A percentile compares a stretch with the other conserved stretches of the same genome.
Evolutionary conservation across 1,140 invertebrate species (phyloP).

Genomic region (Euborellia annulipes): DNA sequence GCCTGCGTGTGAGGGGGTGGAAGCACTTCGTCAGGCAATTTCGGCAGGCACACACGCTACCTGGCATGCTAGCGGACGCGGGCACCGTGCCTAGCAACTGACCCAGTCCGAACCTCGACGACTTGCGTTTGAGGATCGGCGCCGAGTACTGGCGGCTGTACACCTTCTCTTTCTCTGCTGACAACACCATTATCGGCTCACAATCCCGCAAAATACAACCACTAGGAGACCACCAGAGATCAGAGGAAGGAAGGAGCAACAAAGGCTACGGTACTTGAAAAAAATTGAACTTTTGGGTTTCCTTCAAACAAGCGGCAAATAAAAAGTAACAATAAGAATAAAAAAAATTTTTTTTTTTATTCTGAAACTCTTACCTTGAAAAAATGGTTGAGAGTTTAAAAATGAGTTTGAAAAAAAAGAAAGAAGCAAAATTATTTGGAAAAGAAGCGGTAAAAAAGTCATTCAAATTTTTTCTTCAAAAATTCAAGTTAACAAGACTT

Average conservation of each 20-base stretch:
- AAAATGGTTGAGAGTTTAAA: conserved; percentile 5
- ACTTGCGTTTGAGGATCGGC: conserved; percentile 78
- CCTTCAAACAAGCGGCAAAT: neutral
- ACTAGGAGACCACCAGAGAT: no score
- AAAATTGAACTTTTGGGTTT: neutral
- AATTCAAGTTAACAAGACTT: no score
- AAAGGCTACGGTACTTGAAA: neutral
- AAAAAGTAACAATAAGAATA: no score
- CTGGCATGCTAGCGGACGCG: conserved; percentile 33
- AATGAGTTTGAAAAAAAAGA: conserved; percentile 9
- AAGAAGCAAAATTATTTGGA: conserved; percentile 1
- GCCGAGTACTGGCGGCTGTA: conserved; percentile 80
- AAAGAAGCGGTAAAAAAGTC: no score
- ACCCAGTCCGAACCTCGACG: conserved; percentile 76
- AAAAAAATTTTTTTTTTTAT: no score
- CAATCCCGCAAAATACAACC: no score
- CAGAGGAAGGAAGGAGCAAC: neutral
- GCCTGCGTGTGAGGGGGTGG: no score
- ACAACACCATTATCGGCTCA: neutral
- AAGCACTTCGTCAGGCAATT: neutral
- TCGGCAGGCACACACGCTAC: conserved; percentile 30
- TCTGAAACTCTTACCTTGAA: neutral
- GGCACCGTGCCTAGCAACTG: conserved; percentile 49
- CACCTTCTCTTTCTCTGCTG: conserved; percentile 71
- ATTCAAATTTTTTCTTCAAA: no score